Evolutionary conservation across 2,888 invertebrate species (phyloP).

Genomic region (Tupiocoris notatus): DNA sequence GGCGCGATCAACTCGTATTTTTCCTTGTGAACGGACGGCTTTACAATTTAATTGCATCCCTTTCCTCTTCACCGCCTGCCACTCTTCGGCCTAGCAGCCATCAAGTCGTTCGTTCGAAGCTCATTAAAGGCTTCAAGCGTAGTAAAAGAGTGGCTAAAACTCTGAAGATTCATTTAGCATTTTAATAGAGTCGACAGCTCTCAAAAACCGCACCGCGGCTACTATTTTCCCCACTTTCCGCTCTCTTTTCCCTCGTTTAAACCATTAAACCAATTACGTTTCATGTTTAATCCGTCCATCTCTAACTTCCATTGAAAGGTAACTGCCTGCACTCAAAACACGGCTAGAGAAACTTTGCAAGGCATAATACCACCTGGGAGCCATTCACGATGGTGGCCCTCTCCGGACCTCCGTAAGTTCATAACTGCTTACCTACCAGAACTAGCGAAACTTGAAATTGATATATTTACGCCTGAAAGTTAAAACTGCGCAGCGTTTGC

Average conservation of each 20-base stretch:
- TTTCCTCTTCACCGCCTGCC: not conserved
- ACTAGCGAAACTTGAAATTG: not conserved
- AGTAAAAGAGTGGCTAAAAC: constrained; percentile 38
- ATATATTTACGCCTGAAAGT: too few relatives aligned
- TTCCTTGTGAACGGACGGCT: constrained; percentile 37
- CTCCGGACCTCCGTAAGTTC: not conserved
- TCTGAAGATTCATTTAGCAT: constrained; percentile 39
- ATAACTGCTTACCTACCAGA: not conserved
- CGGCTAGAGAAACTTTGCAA: not conserved
- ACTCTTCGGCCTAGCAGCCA: constrained; percentile 20
- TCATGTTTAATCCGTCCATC: constrained; percentile 39
- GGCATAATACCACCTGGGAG: not conserved
- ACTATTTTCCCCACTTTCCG: not conserved
- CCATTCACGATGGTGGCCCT: constrained; percentile 1
- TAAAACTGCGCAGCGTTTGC: too few relatives aligned
- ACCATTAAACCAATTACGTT: constrained; percentile 41
- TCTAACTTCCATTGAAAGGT: constrained; percentile 28
- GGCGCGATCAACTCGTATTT: constrained; percentile 39
- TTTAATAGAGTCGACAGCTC: constrained; percentile 40
- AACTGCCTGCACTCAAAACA: constrained; percentile 36
- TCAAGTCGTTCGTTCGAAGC: constrained; percentile 24
- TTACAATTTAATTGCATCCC: constrained; percentile 33
- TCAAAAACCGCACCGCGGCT: constrained; percentile 32
- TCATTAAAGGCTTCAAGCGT: constrained; percentile 23
- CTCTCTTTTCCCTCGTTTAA: constrained; percentile 31